Base-by-base conservation (phyloP, 2,797 vertebrate genomes). In the Caiman crocodilus region DNA sequence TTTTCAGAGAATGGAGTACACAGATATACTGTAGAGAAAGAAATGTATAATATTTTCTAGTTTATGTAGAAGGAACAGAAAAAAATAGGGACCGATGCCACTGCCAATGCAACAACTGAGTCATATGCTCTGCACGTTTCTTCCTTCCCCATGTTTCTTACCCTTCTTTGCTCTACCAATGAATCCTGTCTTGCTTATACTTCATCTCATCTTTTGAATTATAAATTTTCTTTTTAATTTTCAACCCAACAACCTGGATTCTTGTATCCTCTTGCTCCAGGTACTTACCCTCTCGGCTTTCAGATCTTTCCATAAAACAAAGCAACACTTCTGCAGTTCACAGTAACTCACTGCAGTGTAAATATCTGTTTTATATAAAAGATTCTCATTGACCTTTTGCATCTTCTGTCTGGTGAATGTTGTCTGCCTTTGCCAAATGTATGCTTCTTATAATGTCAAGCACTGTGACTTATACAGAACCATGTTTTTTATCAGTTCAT, bases 31-130 rank as follows among this genome's bases (percentile, higher is more conserved):
- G 25, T 78, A 32, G 56, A 8, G 25, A 84, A 50, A 50, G 14
- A 25, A 14, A 90, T 77, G 30, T 65, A 0, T 56, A 42, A n/a
- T 57, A 12, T 79, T 64, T 71, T 58, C 78, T 82, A 4, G 7
- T 84, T 91, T 82, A 90, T 50, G 76, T 25, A 61, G 35, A 21
- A 86, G 73, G 79, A 94, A 87, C 4, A 91, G 90, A 77, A 58
- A 6, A 64, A 12, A 69, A 56, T 21, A 91, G 4, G 65, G 87
- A 87, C 7, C 15, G 5, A 26, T 82, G 55, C 35, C 35, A 84
- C 58, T 11, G 13, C 21, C 64, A 76, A 28, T 80, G 79, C 73
- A 87, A 82, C 42, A 32, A 1, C 4, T 63, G 61, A 26, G 30
- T 82, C 12, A 16, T 87, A 16, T 67, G 57, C 16, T 82, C 10